Percentiles rank a stretch among this genome's conserved stretches.
These are phyloP conservation scores for Drosophila paranaensis DNA, from an alignment of 2,888 invertebrate species.

Conservation along the genomic window DNA sequence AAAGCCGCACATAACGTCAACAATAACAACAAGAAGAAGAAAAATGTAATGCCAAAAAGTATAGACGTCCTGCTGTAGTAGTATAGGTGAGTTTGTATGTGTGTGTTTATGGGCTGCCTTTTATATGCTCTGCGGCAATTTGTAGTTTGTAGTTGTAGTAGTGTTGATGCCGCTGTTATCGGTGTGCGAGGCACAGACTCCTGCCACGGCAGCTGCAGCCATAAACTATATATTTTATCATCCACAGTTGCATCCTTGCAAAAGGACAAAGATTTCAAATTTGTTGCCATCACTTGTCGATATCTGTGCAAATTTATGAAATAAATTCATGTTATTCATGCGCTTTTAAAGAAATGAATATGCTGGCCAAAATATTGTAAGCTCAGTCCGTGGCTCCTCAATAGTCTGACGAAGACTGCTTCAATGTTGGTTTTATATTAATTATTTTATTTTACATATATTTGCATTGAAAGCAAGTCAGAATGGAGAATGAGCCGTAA, in stretches of 20 bases:
- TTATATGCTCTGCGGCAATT: conserved; percentile 65
- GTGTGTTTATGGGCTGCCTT: conserved; percentile 47
- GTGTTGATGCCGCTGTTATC: conserved; percentile 48
- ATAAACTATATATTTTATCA: conserved; percentile 66
- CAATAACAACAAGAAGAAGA: conserved; percentile 13
- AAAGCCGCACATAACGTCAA: conserved; percentile 59
- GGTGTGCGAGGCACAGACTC: conserved; percentile 13
- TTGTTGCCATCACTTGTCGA: conserved; percentile 23
- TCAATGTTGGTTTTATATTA: background rate
- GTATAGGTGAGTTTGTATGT: conserved; percentile 1
- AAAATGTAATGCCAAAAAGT: conserved; percentile 59
- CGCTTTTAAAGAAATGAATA: background rate
- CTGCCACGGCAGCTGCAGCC: conserved; percentile 39
- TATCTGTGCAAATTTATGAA: conserved; percentile 23
- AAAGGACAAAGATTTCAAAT: conserved; percentile 9
- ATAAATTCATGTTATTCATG: conserved; percentile 16
- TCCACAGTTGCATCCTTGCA: conserved; percentile 37
- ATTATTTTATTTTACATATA: background rate
- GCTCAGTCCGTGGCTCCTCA: background rate
- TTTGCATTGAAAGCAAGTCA: no score
- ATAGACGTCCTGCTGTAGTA: conserved; percentile 29
- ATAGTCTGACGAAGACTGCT: background rate
- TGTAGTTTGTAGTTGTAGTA: conserved; percentile 59
- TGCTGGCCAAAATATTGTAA: background rate
- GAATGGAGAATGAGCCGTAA: background rate